Conservation (phyloP, 2,888 invertebrate genomes). For the Chirona hameri region DNA sequence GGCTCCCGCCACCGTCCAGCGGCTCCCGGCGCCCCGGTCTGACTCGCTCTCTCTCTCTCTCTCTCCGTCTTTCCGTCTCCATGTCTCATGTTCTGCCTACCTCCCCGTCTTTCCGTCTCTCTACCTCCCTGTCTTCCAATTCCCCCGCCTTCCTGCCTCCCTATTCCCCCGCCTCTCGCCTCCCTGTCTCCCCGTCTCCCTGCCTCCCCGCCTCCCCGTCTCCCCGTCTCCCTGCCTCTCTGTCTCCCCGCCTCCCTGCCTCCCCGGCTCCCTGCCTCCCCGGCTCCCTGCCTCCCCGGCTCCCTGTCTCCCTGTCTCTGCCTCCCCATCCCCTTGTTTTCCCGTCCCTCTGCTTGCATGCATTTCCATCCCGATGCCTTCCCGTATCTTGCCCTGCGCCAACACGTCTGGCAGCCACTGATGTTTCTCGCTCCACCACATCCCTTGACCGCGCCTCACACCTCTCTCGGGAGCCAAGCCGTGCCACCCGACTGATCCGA, state of each 20-base stretch:
- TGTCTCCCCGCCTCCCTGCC: neutral
- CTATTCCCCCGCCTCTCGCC: neutral
- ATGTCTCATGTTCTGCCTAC: neutral
- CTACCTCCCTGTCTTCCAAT: neutral
- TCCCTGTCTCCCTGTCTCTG: neutral
- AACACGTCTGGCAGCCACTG: too few relatives aligned
- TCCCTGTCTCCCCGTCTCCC: neutral
- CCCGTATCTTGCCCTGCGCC: too few relatives aligned
- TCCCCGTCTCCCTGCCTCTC: neutral
- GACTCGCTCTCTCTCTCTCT: neutral
- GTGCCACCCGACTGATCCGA: too few relatives aligned
- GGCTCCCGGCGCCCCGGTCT: neutral
- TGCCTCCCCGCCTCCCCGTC: neutral
- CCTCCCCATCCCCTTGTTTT: neutral
- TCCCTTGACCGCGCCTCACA: too few relatives aligned
- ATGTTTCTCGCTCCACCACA: too few relatives aligned
- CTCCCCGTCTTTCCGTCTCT: neutral
- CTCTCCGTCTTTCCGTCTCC: neutral
- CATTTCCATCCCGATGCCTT: too few relatives aligned
- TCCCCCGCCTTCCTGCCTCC: neutral
- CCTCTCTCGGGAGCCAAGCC: too few relatives aligned
- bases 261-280: neutral
- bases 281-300: neutral
- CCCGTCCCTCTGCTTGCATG: too few relatives aligned
- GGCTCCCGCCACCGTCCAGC: too few relatives aligned